Conservation (phyloP, 2,113 vertebrate species). For the Sialia sialis region DNA sequence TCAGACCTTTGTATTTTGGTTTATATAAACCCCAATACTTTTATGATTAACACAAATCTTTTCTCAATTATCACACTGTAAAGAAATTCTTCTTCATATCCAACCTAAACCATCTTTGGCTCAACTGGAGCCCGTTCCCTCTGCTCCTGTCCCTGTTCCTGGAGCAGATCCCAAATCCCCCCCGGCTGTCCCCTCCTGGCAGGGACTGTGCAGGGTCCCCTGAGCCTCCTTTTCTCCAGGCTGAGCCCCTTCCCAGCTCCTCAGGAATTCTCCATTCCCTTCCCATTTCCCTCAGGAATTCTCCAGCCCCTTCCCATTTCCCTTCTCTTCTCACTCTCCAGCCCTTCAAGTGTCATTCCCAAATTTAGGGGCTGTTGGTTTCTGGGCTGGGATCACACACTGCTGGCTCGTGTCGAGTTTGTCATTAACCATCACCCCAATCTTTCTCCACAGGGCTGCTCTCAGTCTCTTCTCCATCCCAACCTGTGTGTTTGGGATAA, state of each 20-base stretch:
- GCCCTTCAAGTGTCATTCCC: not conserved
- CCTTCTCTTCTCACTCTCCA: not conserved
- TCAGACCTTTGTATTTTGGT: too few relatives aligned
- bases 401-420: not conserved
- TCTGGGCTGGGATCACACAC: not conserved
- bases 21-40: too few relatives aligned
- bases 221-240: too few relatives aligned
- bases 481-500: not conserved
- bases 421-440: not conserved
- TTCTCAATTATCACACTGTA: too few relatives aligned
- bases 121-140: rapidly evolving
- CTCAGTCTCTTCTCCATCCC: not conserved
- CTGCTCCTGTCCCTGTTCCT: not conserved
- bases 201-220: not conserved
- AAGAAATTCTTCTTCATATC: not conserved
- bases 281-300: not conserved
- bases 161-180: not conserved
- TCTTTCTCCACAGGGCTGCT: not conserved
- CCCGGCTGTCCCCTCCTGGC: not conserved
- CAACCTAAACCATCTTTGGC: rapidly evolving
- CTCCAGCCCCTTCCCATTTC: not conserved
- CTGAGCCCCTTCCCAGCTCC: not conserved
- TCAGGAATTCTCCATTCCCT: not conserved
- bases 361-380: not conserved
- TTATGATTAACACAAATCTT: too few relatives aligned